A percentile compares a stretch with the other conserved stretches of the same genome.
Conservation (phyloP, 2,113 vertebrate species). For the Bucco capensis region DNA sequence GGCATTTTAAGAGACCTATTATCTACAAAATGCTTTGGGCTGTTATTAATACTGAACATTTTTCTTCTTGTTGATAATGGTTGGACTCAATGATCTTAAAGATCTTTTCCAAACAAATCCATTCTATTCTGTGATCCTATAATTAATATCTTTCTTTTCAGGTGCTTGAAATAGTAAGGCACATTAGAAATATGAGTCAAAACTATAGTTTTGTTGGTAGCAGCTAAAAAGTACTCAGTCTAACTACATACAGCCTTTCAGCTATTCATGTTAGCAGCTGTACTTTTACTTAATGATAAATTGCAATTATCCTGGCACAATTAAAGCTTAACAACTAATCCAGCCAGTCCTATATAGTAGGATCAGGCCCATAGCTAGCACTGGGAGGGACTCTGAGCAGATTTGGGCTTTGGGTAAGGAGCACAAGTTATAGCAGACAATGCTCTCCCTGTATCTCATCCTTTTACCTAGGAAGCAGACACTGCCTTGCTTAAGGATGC, state of each 20-base stretch:
- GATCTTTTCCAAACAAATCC: too few relatives aligned
- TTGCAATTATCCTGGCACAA: background rate
- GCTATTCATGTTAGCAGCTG: background rate
- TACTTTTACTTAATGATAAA: background rate
- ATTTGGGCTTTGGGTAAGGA: background rate
- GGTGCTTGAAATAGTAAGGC: background rate
- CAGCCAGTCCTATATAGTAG: background rate
- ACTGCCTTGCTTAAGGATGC: background rate
- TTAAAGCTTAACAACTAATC: background rate
- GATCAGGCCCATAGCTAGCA: background rate
- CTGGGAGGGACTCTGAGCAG: background rate
- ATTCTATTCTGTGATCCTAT: background rate
- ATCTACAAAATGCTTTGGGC: background rate
- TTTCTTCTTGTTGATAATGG: background rate
- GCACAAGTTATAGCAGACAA: accelerated
- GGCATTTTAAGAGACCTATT: background rate
- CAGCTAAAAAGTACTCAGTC: background rate
- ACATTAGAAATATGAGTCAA: background rate
- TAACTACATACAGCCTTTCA: background rate
- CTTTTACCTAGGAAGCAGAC: background rate
- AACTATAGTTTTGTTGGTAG: background rate
- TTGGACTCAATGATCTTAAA: too few relatives aligned
- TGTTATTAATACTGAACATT: background rate
- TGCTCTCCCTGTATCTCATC: background rate
- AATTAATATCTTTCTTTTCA: background rate